Conservation (phyloP, 2,888 invertebrate species). For the Platycheirus albimanus region DNA sequence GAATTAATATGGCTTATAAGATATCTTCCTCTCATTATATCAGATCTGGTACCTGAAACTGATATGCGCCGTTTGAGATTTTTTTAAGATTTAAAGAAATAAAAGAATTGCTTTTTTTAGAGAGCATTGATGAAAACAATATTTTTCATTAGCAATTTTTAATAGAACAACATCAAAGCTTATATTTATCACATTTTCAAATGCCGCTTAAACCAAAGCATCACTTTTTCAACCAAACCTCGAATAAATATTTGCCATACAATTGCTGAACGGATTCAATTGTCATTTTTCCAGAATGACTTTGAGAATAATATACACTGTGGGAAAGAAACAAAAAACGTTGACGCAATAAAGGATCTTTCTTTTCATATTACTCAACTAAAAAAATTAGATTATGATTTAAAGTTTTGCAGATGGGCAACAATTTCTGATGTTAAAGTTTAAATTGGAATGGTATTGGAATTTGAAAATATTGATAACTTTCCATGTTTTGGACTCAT, state of each 20-base stretch:
- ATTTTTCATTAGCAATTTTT: background rate
- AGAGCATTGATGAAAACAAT: conserved; percentile 6
- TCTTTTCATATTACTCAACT: background rate
- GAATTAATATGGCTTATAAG: too few relatives aligned
- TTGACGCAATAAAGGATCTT: background rate
- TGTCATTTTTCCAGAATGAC: conserved; percentile 8
- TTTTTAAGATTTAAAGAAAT: conserved; percentile 12
- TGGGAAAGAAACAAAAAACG: background rate
- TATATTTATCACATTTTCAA: conserved; percentile 11
- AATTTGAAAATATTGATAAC: conserved; percentile 13
- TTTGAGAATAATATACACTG: background rate
- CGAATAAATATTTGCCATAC: conserved; percentile 23
- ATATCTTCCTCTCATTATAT: conserved; percentile 3
- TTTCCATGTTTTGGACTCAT: conserved; percentile 15
- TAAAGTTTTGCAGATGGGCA: conserved; percentile 13
- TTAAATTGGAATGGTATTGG: conserved; percentile 11
- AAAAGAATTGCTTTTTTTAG: background rate
- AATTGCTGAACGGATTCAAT: conserved; percentile 18
- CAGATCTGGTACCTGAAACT: conserved; percentile 1
- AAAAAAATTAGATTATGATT: background rate
- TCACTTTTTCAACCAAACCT: conserved; percentile 25
- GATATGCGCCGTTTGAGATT: background rate
- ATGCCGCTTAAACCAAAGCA: conserved; percentile 37
- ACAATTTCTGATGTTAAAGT: conserved; percentile 14
- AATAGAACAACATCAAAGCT: conserved; percentile 6